Evolutionary conservation across 1,140 invertebrate species (phyloP), one percentile per base, ranked within the genome.

Genomic region (Penaeus chinensis): DNA sequence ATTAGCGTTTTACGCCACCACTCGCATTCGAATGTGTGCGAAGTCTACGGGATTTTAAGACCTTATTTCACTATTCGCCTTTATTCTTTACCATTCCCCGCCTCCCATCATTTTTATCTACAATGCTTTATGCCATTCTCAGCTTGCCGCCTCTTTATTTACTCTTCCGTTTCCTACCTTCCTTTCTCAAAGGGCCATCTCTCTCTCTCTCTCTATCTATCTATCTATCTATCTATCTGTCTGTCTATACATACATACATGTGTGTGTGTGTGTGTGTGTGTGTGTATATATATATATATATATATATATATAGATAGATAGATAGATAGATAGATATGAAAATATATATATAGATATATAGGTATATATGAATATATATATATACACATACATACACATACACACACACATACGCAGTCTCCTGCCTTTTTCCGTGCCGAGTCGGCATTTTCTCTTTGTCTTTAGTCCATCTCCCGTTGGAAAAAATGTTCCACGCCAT

Each of bases 301-400:
- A 71, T 71, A 71, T 24, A 71, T 71, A 71, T 71, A 71, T 18
- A 71, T 71, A 71, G 20, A 71, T 71, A 24, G 20, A 24, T 71
- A 24, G 20, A 74, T 74, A 74, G 7, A 74, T 74, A 74, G 8
- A 74, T 74, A 74, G 32, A 74, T 74, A 74, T 74, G 10, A n/a
- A 74, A n/a, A 27, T 32, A 27, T 74, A 27, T 24, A 74, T 74
- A 27, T 74, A 74, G 20, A 27, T 27, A 74, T 74, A 27, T 32
- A 74, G 3, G 27, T 32, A 74, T 74, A 74, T 74, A 74, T 74
- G 27, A 32, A 74, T 32, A 74, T 74, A 74, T 74, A 74, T 74
- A 74, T 74, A 74, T 74, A 42, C 37, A 42, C 37, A 42, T 3
- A 42, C 4, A 42, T 3, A 42, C 37, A 42, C 37, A 42, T 3